phyloP scores from a whole-genome alignment of 1,140 invertebrate species.

The Arctopsyche grandis region DNA sequence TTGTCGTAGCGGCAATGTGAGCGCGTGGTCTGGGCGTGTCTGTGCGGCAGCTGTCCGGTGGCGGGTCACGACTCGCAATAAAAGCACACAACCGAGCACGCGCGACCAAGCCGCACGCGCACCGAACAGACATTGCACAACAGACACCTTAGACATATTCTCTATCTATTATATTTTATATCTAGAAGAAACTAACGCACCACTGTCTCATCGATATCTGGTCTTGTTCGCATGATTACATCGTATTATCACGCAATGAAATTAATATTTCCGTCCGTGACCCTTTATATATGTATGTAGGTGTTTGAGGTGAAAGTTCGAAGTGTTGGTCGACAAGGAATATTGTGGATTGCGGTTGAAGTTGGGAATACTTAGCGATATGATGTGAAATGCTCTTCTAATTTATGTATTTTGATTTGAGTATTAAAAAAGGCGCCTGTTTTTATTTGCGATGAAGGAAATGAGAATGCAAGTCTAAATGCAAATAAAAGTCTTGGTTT shows the following conservation, averaged over 20 bases:
- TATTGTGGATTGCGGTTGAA: no score
- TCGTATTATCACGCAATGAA: no score
- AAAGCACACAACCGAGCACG: conserved; percentile 27
- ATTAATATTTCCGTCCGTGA: background rate
- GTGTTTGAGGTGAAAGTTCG: background rate
- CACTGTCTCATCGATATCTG: background rate
- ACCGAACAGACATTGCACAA: no score
- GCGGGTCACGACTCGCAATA: conserved; percentile 51
- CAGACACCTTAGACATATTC: background rate
- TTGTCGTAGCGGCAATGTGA: background rate
- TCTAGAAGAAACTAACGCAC: background rate
- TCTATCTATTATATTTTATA: background rate
- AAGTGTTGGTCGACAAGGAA: background rate
- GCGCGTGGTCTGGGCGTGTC: conserved; percentile 44
- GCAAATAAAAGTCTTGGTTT: no score
- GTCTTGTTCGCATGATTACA: no score
- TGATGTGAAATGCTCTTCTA: no score
- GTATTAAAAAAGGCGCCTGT: no score
- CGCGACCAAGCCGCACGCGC: background rate
- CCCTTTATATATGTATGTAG: background rate
- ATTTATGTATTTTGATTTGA: no score
- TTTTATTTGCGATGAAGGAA: no score
- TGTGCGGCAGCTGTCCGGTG: conserved; percentile 49
- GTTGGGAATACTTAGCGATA: no score
- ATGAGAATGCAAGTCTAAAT: no score